phyloP scores from a whole-genome alignment of 92 coral and sea anemone genomes.

The Diadumene lineata region DNA sequence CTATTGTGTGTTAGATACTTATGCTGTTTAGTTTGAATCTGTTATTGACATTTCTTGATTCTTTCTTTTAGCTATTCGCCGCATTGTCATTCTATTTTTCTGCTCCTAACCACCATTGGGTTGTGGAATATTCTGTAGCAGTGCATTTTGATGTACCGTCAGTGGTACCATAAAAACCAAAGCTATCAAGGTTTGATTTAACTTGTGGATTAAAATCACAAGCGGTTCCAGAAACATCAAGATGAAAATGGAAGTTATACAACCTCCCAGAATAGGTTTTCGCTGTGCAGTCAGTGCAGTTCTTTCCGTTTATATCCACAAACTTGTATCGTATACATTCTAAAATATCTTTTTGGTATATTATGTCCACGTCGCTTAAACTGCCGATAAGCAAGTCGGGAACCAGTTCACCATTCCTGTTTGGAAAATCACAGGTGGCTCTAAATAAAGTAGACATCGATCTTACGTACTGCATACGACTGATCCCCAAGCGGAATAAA shows the following conservation, averaged over 20 bases:
- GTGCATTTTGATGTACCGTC: not conserved
- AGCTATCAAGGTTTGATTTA: not conserved
- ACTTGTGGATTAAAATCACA: not conserved
- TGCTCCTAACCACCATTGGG: slow-evolving; percentile 19
- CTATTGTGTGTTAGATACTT: no score
- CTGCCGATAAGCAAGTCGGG: slow-evolving; percentile 17
- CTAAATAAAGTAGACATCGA: slow-evolving; percentile 19
- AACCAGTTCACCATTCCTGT: not conserved
- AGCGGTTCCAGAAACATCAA: not conserved
- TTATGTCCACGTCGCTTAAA: slow-evolving; percentile 8
- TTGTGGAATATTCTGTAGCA: not conserved
- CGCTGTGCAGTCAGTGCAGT: slow-evolving; percentile 8
- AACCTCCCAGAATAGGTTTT: not conserved
- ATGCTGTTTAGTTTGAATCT: no score
- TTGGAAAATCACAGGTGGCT: slow-evolving; percentile 33
- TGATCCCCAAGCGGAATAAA: slow-evolving; percentile 8
- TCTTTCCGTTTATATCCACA: slow-evolving; percentile 6
- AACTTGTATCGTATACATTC: not conserved
- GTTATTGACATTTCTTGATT: no score
- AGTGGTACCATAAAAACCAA: not conserved
- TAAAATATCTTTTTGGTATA: not conserved
- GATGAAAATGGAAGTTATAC: not conserved
- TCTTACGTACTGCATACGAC: slow-evolving; percentile 8
- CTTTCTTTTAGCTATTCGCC: no score
- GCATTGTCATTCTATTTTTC: not conserved